phyloP scores from a whole-genome alignment of 2,113 vertebrate genomes.

The Chamaetylas fuelleborni region DNA sequence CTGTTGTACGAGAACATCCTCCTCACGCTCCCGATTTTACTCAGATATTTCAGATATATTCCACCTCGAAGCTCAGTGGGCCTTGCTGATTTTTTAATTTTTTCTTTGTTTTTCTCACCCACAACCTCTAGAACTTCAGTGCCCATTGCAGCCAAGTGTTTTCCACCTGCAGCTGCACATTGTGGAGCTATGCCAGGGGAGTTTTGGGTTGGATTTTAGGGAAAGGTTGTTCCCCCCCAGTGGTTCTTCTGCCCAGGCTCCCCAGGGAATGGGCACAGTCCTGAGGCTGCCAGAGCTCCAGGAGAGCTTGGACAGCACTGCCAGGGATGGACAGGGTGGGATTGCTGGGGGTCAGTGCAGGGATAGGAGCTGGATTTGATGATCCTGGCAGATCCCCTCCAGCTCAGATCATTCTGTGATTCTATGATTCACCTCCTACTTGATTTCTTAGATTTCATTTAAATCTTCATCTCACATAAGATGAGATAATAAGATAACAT shows the following conservation, averaged over 20 bases:
- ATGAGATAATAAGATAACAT: too few species aligned
- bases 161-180: neutral
- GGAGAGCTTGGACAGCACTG: neutral
- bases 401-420: neutral
- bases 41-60: neutral
- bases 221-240: neutral
- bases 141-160: neutral
- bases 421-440: neutral
- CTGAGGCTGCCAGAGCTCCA: neutral
- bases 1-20: neutral
- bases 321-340: neutral
- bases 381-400: neutral
- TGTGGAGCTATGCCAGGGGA: neutral
- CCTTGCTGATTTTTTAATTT: neutral
- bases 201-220: accelerated
- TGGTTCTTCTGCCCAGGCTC: neutral
- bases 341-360: neutral
- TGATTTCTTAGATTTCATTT: neutral
- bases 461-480: neutral
- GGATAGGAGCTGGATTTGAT: accelerated
- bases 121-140: neutral
- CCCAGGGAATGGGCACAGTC: neutral
- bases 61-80: neutral
- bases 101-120: neutral
- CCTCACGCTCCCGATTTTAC: neutral